Base-by-base conservation (phyloP, 1,140 invertebrate genomes). In the Leptopilina clavipes region DNA sequence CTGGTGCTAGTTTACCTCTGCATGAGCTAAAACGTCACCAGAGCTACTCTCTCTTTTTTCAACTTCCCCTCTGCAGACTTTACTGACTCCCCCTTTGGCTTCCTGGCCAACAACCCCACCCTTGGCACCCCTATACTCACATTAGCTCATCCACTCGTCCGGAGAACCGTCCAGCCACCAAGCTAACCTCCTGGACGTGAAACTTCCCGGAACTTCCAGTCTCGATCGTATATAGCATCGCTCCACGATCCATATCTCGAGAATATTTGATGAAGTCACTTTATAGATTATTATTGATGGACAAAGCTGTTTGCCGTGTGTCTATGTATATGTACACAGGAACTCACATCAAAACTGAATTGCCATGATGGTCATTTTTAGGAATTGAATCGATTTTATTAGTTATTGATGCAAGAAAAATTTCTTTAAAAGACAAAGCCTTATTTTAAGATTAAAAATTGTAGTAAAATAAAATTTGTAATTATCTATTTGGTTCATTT, bases 1-100 rank as follows among this genome's bases (percentile, higher is more conserved):
- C 86, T 81, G 85, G 80, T 81, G 83, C 84, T 84, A 81, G 80
- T 82, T 85, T 79, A 84, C 86, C 86, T 87, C 86, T 56, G 84
- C 84, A 78, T 80, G 76, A 85, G 85, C 83, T 82, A 48, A 84
- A 87, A 85, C 86, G 86, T 86, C 86, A 87, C 86, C 84, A 83
- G 77, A 81, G 81, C 80, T 81, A 75, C 80, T 75, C 71, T 77
- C 65, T 72, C 71, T 80, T 59, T 52, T 71, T 76, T 54, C 72
- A 56, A 73, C 77, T 65, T 45, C 74, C 65, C 56, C 73, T 71
- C 71, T 54, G 80, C 70, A 71, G 75, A 74, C 76, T 79, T 40
- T 76, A 19, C 48, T 56, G 25, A 43, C 44, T 48, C 37, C 70
- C 70, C 40, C 37, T 48, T 48, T 43, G 45, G 22, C 25, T 31